Evolutionary conservation across 2,113 vertebrate genomes (phyloP).

Genomic region (Charina bottae): DNA sequence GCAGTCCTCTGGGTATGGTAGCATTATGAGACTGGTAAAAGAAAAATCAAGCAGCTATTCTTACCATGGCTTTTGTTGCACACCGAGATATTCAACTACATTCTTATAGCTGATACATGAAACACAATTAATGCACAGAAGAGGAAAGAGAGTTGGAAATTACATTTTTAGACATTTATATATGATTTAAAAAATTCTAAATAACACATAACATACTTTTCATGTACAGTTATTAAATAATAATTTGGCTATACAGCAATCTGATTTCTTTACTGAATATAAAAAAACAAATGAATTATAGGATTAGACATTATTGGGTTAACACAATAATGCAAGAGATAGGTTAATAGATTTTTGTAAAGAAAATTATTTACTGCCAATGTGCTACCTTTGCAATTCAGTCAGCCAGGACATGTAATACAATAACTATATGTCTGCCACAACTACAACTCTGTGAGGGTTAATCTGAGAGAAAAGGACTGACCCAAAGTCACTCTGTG

Average conservation of each 20-base stretch:
- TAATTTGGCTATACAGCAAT: too few species aligned
- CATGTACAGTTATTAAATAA: too few species aligned
- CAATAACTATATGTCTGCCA: too few species aligned
- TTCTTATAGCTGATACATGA: neutral
- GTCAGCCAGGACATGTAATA: too few species aligned
- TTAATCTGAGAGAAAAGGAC: neutral
- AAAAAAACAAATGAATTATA: too few species aligned
- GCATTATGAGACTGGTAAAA: neutral
- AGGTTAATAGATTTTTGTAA: too few species aligned
- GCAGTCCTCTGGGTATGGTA: slow-evolving; percentile 30
- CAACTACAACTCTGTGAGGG: too few species aligned
- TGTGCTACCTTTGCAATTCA: too few species aligned
- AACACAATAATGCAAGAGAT: too few species aligned
- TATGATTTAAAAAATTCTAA: neutral
- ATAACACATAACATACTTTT: neutral
- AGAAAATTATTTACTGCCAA: too few species aligned
- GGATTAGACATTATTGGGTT: too few species aligned
- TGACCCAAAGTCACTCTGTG: neutral
- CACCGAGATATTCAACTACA: neutral
- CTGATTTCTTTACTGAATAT: too few species aligned
- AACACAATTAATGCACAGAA: neutral
- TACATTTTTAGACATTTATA: neutral
- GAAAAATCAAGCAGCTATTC: neutral
- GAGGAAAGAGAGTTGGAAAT: neutral
- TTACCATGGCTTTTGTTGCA: slow-evolving; percentile 5